These are phyloP conservation scores for Lagorchestes hirsutus DNA, from an alignment of 2,797 vertebrate species.

Conservation along the genomic window DNA sequence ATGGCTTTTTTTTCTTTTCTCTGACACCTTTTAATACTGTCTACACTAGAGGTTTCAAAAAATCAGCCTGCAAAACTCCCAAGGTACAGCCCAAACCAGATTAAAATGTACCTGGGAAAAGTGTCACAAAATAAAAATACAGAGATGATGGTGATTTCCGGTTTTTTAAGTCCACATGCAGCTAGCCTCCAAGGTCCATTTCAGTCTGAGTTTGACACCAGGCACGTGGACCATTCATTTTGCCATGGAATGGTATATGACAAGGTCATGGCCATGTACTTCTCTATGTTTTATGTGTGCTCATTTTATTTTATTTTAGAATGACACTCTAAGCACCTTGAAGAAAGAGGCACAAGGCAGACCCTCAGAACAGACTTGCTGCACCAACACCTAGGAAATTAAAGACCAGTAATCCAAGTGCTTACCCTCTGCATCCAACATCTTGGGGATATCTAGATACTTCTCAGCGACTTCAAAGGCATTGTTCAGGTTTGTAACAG, in stretches of 20 bases:
- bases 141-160: not conserved
- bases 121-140: not conserved
- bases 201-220: not conserved
- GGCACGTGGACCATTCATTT: not conserved
- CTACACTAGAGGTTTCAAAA: not conserved
- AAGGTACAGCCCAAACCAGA: not conserved
- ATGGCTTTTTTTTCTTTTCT: not conserved
- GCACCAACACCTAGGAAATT: not conserved
- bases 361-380: not conserved
- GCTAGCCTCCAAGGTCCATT: not conserved
- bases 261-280: not conserved
- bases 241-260: not conserved
- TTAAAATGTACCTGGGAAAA: not conserved
- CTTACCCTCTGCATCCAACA: conserved; percentile 97
- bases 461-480: conserved; percentile 98
- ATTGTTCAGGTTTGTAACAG: conserved; percentile 96
- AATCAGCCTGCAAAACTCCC: not conserved
- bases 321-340: not conserved
- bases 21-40: not conserved
- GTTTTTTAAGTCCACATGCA: not conserved
- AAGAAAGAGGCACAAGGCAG: not conserved
- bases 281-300: not conserved
- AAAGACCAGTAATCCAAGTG: not conserved
- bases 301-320: not conserved
- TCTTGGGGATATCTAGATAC: conserved; percentile 97